Percentiles rank a stretch among this genome's conserved stretches.
Conservation (phyloP, 1,140 invertebrate genomes). For the Drosophila lacertosa region DNA sequence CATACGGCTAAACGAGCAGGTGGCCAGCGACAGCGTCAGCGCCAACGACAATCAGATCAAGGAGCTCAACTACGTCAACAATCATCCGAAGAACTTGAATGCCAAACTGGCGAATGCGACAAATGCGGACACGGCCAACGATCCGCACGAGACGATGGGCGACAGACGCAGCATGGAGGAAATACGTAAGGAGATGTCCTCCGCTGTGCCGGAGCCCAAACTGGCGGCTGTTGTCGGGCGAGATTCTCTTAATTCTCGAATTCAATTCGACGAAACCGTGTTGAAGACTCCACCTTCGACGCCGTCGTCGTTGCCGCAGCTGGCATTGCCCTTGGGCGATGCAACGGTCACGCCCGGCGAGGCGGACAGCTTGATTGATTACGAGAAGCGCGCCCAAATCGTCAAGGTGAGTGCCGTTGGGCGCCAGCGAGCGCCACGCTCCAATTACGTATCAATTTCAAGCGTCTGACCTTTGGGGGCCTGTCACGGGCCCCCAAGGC, state of each 20-base stretch:
- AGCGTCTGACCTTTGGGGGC: slow-evolving; percentile 44
- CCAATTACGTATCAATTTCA: slow-evolving; percentile 54
- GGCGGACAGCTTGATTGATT: slow-evolving; percentile 66
- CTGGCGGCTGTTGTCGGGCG: slow-evolving; percentile 45
- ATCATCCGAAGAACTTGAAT: slow-evolving; percentile 71
- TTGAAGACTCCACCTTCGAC: too few relatives aligned
- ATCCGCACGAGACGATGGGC: slow-evolving; percentile 32
- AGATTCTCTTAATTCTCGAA: slow-evolving; percentile 1
- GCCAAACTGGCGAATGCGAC: slow-evolving; percentile 33
- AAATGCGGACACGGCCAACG: slow-evolving; percentile 20
- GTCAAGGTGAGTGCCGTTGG: slow-evolving; percentile 68
- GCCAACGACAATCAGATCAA: slow-evolving; percentile 77
- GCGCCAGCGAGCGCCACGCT: background rate
- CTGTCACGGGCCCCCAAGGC: slow-evolving; percentile 26
- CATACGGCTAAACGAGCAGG: slow-evolving; percentile 79
- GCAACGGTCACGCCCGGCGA: slow-evolving; percentile 6
- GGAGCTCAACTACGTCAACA: slow-evolving; percentile 75
- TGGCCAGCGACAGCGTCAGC: slow-evolving; percentile 80
- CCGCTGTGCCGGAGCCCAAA: slow-evolving; percentile 36
- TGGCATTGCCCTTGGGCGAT: slow-evolving; percentile 47
- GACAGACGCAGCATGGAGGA: slow-evolving; percentile 43
- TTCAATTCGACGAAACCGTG: background rate
- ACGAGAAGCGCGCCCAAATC: slow-evolving; percentile 69
- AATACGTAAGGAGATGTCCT: slow-evolving; percentile 58
- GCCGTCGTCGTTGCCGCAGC: background rate